Evolutionary conservation across 2,888 invertebrate genomes (phyloP).

Genomic region (Rambutsinella grinnellia): DNA sequence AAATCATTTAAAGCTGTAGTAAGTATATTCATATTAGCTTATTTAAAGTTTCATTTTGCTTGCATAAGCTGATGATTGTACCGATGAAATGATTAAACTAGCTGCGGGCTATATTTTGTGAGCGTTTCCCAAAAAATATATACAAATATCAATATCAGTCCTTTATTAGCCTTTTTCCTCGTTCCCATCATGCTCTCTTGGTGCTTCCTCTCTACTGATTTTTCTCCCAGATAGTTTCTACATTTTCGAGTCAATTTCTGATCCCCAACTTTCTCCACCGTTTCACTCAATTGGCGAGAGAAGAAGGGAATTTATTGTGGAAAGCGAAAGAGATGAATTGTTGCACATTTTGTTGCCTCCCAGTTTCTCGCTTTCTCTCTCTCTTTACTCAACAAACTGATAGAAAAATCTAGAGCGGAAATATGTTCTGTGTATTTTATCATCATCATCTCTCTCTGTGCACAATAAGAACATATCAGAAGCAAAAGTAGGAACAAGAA

Average conservation of each 20-base stretch:
- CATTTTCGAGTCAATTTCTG: neutral
- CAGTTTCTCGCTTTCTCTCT: no score
- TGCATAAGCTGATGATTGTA: no score
- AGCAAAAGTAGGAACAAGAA: conserved; percentile 2
- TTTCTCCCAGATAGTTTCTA: neutral
- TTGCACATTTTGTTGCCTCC: conserved; percentile 27
- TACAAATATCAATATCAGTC: no score
- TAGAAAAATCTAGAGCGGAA: conserved; percentile 40
- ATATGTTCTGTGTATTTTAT: conserved; percentile 32
- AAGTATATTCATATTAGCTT: no score
- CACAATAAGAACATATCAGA: neutral
- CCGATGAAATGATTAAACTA: conserved; percentile 36
- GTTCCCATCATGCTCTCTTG: neutral
- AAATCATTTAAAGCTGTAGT: no score
- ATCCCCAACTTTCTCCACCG: neutral
- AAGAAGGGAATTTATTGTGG: neutral
- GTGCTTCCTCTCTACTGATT: neutral
- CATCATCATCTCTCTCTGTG: no score
- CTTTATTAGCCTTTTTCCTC: no score
- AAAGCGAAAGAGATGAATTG: neutral
- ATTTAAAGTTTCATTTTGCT: no score
- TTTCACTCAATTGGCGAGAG: neutral
- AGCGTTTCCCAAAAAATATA: neutral
- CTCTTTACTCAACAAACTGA: no score
- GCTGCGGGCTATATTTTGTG: conserved; percentile 15